These are phyloP conservation scores for Glyptemys insculpta DNA, from an alignment of 2,797 vertebrate species.

Conservation along the genomic window DNA sequence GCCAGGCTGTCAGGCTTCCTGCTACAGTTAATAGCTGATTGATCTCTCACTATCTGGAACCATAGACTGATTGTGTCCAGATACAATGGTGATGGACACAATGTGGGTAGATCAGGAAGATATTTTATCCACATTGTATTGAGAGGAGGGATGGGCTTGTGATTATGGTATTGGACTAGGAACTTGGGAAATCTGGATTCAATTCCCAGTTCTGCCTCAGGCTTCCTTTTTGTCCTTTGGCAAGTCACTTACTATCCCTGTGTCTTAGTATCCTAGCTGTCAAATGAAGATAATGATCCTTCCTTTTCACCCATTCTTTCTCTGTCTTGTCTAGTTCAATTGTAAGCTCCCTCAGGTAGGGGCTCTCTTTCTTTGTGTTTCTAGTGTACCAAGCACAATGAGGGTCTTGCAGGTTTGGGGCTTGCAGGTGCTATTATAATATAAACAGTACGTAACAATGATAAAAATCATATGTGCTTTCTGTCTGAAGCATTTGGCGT, in stretches of 20 bases:
- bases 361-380: not conserved
- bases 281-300: not conserved
- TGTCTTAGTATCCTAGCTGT: not conserved
- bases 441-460: not conserved
- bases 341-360: not conserved
- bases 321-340: not conserved
- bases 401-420: not conserved
- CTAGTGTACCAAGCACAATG: not conserved
- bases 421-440: not conserved
- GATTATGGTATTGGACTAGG: not conserved
- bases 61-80: not conserved
- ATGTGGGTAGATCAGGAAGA: not conserved
- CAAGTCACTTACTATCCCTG: not conserved
- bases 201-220: not conserved
- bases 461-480: not conserved
- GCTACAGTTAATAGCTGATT: slow-evolving; percentile 10
- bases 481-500: accelerated
- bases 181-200: not conserved
- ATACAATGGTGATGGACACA: not conserved
- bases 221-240: not conserved
- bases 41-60: slow-evolving; percentile 6
- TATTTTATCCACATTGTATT: not conserved
- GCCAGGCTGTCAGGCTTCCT: not conserved
- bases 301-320: not conserved
- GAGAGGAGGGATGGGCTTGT: not conserved